Base-by-base conservation (phyloP, 2,888 invertebrate genomes). In the Glyphotaelius pellucidus region DNA sequence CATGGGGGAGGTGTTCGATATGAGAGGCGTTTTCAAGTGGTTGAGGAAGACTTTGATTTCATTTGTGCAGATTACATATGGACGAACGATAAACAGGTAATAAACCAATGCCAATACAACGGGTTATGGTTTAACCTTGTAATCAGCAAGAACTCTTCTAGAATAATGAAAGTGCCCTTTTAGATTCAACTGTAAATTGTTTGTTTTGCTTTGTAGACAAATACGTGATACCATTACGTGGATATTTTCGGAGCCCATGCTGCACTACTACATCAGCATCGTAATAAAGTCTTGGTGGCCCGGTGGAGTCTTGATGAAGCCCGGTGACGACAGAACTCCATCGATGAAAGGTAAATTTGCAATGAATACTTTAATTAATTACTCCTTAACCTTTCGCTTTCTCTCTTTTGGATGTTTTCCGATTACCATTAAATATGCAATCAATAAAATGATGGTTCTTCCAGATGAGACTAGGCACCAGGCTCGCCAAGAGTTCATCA, bases 251-350 rank as follows among this genome's bases (percentile, higher is more conserved):
- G 99, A 99, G 95, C 97, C 98, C 93, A 99, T 99, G 98, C 95
- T 99, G 92, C 98, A 98, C 94, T 98, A 98, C 95, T 99, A 99
- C 95, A 97, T 98, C 87, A 97, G 98, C 92, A 96, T 98, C 47
- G 97, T 98, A 93, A 96, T 98, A 91, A 98, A 98, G 95, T 98
- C 98, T 1, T 98, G 98, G 97, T 99, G 99, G 99, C 98, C 98
- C 0, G 98, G 98, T 90, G 98, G 98, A 2, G 97, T 97, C n/a
- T 95, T 98, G 0, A 97, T 97, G 0, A 96, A 96, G n/a, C 95
- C 96, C 2, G 94, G 95, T 0, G 95, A 94, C 93, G 94, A 95
- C 94, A 94, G 96, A 90, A 96, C 95, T 91, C 94, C 95, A 84
- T 95, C 95, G 93, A 96, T 96, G 92, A 96, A 95, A 95, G 96